A percentile compares a stretch with the other conserved stretches of the same genome.
phyloP scores from a whole-genome alignment of 1,140 invertebrate species.

The Lycorma delicatula region DNA sequence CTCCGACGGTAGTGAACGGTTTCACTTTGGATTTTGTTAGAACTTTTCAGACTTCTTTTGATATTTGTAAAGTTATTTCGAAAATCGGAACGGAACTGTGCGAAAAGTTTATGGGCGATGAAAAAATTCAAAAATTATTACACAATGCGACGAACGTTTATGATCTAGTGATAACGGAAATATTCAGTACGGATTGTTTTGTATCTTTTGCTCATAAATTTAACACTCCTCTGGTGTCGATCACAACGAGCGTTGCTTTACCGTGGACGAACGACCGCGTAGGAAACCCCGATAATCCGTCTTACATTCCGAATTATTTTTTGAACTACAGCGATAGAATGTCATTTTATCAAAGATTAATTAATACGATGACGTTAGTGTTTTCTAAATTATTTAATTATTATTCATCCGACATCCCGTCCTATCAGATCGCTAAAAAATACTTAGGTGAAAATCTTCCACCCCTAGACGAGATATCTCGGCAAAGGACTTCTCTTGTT shows the following conservation, averaged over 20 bases:
- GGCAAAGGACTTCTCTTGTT: conserved; percentile 45
- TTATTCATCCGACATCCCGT: too few species aligned
- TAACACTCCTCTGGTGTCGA: conserved; percentile 44
- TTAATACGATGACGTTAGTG: conserved; percentile 11
- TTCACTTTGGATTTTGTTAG: conserved; percentile 1
- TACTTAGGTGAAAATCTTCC: conserved; percentile 30
- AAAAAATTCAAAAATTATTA: conserved; percentile 6
- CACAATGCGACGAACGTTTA: conserved; percentile 13
- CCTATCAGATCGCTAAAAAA: conserved; percentile 11
- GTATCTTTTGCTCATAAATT: conserved; percentile 30
- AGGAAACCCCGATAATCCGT: conserved; percentile 20
- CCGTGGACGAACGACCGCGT: conserved; percentile 47
- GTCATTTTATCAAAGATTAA: conserved; percentile 19
- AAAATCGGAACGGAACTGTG: background rate
- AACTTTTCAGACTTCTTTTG: background rate
- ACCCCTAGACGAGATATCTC: conserved; percentile 43
- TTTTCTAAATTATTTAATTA: background rate
- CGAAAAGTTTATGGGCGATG: background rate
- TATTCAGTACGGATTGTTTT: conserved; percentile 20
- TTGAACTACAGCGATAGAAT: conserved; percentile 12
- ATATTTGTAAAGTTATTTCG: too few species aligned
- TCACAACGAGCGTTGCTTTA: conserved; percentile 46
- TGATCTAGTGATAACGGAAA: conserved; percentile 20
- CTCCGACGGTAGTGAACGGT: conserved; percentile 5
- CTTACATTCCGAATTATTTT: conserved; percentile 23